phyloP scores from a whole-genome alignment of 2,888 invertebrate genomes.

The Dryocosmus kuriphilus region DNA sequence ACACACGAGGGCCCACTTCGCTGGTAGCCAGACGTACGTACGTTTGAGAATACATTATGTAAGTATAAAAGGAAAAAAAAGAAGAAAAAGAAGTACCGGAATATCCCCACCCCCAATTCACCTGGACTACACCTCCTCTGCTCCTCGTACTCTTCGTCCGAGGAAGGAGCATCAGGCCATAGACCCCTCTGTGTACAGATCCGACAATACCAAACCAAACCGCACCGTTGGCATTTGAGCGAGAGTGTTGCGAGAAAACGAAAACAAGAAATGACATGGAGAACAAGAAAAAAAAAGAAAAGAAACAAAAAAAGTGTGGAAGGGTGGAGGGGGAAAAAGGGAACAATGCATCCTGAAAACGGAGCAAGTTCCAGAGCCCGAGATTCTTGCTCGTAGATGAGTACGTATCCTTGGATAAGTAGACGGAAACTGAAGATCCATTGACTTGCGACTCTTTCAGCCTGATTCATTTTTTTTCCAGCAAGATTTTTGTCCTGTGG shows the following conservation, averaged over 20 bases:
- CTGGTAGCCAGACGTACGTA: conserved; percentile 54
- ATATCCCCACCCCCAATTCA: conserved; percentile 57
- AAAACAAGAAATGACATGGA: conserved; percentile 23
- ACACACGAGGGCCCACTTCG: conserved; percentile 17
- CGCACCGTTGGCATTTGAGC: conserved; percentile 57
- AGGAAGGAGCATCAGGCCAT: conserved; percentile 68
- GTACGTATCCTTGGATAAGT: background rate
- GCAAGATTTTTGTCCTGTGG: background rate
- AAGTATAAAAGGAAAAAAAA: too few relatives aligned
- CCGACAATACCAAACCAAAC: conserved; percentile 64
- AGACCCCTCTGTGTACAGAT: conserved; percentile 67
- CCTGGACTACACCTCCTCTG: conserved; percentile 39
- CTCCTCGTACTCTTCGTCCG: conserved; percentile 54
- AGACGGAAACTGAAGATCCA: conserved; percentile 7
- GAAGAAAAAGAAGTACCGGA: conserved; percentile 61
- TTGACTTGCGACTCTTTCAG: conserved; percentile 9
- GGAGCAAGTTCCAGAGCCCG: conserved; percentile 54
- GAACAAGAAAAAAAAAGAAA: background rate
- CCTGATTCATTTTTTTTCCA: conserved; percentile 19
- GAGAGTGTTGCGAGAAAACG: conserved; percentile 47
- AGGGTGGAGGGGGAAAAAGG: conserved; percentile 50
- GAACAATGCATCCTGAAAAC: conserved; percentile 64
- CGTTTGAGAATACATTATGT: conserved; percentile 70
- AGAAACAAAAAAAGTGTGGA: conserved; percentile 13
- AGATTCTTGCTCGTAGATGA: conserved; percentile 43